Evolutionary conservation across 1,140 invertebrate species (phyloP).

Genomic region (Trialeurodes vaporariorum): DNA sequence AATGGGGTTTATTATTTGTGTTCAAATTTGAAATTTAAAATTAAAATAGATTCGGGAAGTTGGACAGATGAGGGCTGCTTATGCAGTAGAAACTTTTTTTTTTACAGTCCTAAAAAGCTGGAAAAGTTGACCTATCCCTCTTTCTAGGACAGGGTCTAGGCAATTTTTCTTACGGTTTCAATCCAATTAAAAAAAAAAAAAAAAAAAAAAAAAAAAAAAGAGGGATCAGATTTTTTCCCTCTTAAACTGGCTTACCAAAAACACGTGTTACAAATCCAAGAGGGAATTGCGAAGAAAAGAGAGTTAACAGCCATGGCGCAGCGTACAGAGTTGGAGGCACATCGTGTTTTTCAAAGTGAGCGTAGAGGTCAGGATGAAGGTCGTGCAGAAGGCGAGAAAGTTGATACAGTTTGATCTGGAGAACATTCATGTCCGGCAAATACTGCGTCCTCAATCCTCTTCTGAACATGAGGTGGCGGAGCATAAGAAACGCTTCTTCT

Average conservation of each 20-base stretch:
- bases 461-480: slow-evolving; percentile 84
- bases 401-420: slow-evolving; percentile 89
- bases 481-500: slow-evolving; percentile 70
- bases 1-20: too few relatives aligned
- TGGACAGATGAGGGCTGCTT: too few relatives aligned
- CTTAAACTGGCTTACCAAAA: slow-evolving; percentile 77
- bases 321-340: slow-evolving; percentile 88
- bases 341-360: slow-evolving; percentile 79
- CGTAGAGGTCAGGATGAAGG: slow-evolving; percentile 69
- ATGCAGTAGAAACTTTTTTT: too few relatives aligned
- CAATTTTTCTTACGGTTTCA: too few relatives aligned
- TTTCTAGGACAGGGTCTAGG: too few relatives aligned
- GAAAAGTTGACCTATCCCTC: too few relatives aligned
- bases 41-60: too few relatives aligned
- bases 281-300: slow-evolving; percentile 93
- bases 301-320: slow-evolving; percentile 88
- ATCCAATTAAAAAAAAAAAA: too few relatives aligned
- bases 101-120: too few relatives aligned
- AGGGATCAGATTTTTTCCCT: too few relatives aligned
- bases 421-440: slow-evolving; percentile 81
- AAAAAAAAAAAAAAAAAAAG: too few relatives aligned
- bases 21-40: too few relatives aligned
- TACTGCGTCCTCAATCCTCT: slow-evolving; percentile 77
- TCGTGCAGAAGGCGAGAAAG: slow-evolving; percentile 84
- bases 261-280: slow-evolving; percentile 89